Percentiles rank a stretch among this genome's conserved stretches.
Conservation (phyloP, 2,888 invertebrate genomes). For the Hirtodrosophila cameraria region DNA sequence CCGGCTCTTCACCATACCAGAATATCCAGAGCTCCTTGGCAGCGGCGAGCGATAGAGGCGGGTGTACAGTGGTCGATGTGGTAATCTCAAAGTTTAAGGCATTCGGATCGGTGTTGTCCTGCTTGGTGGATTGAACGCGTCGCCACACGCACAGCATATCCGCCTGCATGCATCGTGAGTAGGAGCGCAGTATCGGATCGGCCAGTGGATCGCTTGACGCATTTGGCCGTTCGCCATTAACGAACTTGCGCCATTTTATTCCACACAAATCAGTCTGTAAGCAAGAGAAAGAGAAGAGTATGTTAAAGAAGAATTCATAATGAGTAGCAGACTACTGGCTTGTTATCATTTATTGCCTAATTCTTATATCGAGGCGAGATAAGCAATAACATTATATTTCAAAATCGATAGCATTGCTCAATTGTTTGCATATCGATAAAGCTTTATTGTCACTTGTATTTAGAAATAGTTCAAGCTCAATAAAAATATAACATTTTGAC, state of each 20-base stretch:
- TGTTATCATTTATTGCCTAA: conserved; percentile 35
- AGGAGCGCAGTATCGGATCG: conserved; percentile 95
- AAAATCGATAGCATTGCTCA: conserved; percentile 14
- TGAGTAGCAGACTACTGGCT: not conserved
- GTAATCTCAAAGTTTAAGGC: conserved; percentile 85
- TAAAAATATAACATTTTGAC: no score
- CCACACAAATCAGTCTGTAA: conserved; percentile 99
- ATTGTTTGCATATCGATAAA: conserved; percentile 6
- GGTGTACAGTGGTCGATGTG: conserved; percentile 86
- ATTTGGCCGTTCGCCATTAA: conserved; percentile 89
- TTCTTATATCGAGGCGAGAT: conserved; percentile 34
- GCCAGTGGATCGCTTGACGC: conserved; percentile 89
- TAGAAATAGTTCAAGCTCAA: not conserved
- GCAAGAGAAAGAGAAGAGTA: not conserved
- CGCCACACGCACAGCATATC: conserved; percentile 99
- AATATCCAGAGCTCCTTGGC: conserved; percentile 99
- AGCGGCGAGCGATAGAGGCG: conserved; percentile 92
- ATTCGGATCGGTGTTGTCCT: conserved; percentile 85
- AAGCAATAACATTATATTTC: conserved; percentile 23
- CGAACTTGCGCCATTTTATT: conserved; percentile 98
- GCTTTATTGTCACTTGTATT: not conserved
- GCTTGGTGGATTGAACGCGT: conserved; percentile 89
- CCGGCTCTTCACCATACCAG: conserved; percentile 99
- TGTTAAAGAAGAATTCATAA: no score
- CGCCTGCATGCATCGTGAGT: conserved; percentile 94